Evolutionary conservation across 2,797 vertebrate genomes (phyloP).

Genomic region (Apodemus agrarius): DNA sequence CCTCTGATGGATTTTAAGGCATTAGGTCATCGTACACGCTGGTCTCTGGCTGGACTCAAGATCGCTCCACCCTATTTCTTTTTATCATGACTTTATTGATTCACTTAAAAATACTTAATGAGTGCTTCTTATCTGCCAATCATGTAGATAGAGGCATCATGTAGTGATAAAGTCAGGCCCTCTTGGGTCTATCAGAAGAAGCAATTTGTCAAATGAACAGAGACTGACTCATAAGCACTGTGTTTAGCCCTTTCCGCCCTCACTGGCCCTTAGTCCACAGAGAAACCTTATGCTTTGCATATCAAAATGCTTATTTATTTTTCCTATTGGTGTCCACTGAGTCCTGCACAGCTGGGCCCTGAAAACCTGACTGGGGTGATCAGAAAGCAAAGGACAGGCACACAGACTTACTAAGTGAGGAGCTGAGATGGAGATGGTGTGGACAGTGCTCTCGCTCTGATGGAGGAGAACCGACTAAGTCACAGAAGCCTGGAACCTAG

Average conservation of each 20-base stretch:
- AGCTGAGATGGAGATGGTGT: background rate
- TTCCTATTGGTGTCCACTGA: background rate
- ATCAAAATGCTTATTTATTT: constrained; percentile 4
- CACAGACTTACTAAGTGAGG: background rate
- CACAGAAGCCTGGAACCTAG: background rate
- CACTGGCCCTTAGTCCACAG: background rate
- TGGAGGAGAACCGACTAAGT: background rate
- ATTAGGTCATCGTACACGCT: background rate
- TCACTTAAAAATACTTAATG: constrained; percentile 49
- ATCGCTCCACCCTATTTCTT: background rate
- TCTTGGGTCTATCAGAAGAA: background rate
- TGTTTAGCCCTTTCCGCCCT: background rate
- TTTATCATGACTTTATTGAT: constrained; percentile 14
- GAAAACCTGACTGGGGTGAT: background rate
- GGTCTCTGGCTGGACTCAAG: background rate
- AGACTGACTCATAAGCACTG: background rate
- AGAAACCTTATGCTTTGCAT: background rate
- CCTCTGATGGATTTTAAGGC: constrained; percentile 24
- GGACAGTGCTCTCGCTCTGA: background rate
- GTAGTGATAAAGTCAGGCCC: background rate
- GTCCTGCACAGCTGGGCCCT: background rate
- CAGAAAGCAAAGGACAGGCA: background rate
- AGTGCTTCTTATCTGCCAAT: background rate
- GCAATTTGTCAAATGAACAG: constrained; percentile 10
- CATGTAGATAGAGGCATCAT: background rate